Conservation (phyloP, 2,113 vertebrate species). For the Melozone crissalis region DNA sequence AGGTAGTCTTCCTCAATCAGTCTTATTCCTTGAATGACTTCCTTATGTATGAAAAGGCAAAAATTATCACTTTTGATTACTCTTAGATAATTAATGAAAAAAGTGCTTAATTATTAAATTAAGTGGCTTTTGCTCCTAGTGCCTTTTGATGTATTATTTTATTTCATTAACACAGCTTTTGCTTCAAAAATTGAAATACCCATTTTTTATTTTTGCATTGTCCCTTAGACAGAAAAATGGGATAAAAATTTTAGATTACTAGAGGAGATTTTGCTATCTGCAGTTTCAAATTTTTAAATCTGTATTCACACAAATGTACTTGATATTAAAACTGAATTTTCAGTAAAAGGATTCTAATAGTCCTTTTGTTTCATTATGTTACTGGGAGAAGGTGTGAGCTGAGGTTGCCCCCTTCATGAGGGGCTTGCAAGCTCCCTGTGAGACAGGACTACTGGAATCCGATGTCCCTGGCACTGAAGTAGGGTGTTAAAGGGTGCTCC, state of each 20-base stretch:
- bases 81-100: slow-evolving; percentile 3
- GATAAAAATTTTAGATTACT: neutral
- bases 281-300: neutral
- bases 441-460: neutral
- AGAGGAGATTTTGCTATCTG: neutral
- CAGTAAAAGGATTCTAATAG: neutral
- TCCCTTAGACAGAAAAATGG: neutral
- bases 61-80: slow-evolving; percentile 20
- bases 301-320: neutral
- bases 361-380: neutral
- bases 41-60: neutral
- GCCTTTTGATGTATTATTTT: neutral
- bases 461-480: neutral
- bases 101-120: slow-evolving; percentile 13
- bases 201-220: neutral
- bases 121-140: neutral
- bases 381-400: neutral
- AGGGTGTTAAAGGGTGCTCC: neutral
- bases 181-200: neutral
- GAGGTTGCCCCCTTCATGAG: neutral
- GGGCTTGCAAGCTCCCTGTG: neutral
- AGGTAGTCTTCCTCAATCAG: neutral
- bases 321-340: neutral
- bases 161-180: neutral
- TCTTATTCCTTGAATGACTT: neutral